Base-by-base conservation (phyloP, 2,797 vertebrate species). In the Bovichtus diacanthus region DNA sequence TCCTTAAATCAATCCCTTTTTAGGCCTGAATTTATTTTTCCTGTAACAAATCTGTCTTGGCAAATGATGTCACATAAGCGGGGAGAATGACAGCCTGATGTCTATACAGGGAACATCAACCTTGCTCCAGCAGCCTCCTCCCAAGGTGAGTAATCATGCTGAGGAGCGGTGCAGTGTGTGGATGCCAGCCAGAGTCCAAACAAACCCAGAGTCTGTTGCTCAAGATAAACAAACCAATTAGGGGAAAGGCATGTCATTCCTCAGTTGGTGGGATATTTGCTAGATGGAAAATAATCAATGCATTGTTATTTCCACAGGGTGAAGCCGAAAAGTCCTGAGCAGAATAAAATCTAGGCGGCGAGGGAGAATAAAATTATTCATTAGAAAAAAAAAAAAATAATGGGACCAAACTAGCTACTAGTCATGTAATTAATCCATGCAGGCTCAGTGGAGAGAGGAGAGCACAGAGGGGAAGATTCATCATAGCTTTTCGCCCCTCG, bases 151-250 rank as follows among this genome's bases (percentile, higher is more conserved):
- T 94, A 93, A 94, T 95, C 91, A 92, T 76, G 85, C 87, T 74
- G 90, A 82, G 88, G 90, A 90, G 92, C 87, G 79, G 64, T 90
- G 89, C 87, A 88, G 91, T 80, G 89, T 84, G 90, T 92, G 93
- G 88, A 94, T 91, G 90, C 89, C 92, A 93, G 92, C 93, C 93
- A 94, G 90, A 85, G 94, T 92, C 93, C 92, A 94, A 92, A 93
- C 91, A 94, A 92, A 93, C 91, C 90, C 90, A 58, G 88, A 92
- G 93, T 93, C 93, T 93, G 93, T 91, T 92, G 89, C 92, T 92
- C 88, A 92, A 93, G 94, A 94, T 94, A 94, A 94, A 94, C 92
- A 94, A 93, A 94, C 92, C 92, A 94, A 94, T 95, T 94, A 94
- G 90, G 87, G 88, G 88, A 81, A 90, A 93, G 92, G 92, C 88